Evolutionary conservation across 2,888 invertebrate species (phyloP), one percentile per base, ranked within the genome.

Genomic region (Ormyrus nitidulus): DNA sequence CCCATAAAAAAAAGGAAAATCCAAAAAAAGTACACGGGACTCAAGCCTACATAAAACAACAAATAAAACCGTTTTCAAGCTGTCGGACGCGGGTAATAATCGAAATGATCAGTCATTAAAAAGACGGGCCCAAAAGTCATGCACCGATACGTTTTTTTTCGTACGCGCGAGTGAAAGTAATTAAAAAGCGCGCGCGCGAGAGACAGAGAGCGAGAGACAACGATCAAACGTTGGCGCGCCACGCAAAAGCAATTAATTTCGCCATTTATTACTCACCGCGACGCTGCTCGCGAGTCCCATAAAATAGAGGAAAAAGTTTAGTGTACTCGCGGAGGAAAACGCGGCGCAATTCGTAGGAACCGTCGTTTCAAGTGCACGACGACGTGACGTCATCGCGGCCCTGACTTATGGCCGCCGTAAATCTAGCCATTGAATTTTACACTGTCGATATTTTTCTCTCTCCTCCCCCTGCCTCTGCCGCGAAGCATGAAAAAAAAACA

Each of bases 341-440:
- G 19, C 46, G 34, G n/a, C 53, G 53, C 13, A 34, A 34, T 34
- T 34, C 34, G 34, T 34, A 34, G 34, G 34, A 34, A 34, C 51
- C 11, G 46, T 51, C 58, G 68, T 53, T 66, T 66, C 62, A 66
- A 75, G 70, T 84, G 82, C 83, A 83, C 73, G 62, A 56, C 62
- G 66, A 62, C 59, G 59, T 85, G 84, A 85, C 85, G 86, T 86
- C 85, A 84, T 83, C 77, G 84, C n/a, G 53, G 53, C 44, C 74
- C 81, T 87, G 86, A 88, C 88, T 88, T 88, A 88, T 85, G 85
- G 82, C 84, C 81, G 73, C 82, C 84, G 87, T 88, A 87, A 88
- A 88, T 88, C 87, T 88, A 85, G 68, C 85, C 85, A 86, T 88
- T 85, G 87, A 86, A 87, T 86, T 87, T 87, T 84, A 85, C 85